Conservation (phyloP, 2,888 invertebrate genomes). For the Drosophila diplacantha region DNA sequence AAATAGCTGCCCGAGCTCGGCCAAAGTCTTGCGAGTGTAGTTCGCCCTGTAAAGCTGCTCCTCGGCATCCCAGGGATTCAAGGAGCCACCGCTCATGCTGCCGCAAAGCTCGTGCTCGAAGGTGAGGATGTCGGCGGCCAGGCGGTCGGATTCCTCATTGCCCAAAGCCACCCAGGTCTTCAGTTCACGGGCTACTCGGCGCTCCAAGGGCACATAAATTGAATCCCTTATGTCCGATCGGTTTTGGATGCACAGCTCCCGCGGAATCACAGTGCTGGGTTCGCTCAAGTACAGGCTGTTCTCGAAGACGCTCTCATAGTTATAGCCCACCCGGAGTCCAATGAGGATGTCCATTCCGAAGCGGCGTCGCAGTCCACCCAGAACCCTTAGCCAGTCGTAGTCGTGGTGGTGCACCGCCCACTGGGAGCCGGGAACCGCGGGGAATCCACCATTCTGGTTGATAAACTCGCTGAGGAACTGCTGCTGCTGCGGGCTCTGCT, state of each 20-base stretch:
- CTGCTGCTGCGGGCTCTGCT: conserved; percentile 60
- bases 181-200: conserved; percentile 64
- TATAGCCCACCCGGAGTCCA: conserved; percentile 70
- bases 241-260: conserved; percentile 60
- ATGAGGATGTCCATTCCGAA: conserved; percentile 74
- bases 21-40: conserved; percentile 60
- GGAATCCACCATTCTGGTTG: conserved; percentile 72
- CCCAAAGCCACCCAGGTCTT: conserved; percentile 68
- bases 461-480: conserved; percentile 68
- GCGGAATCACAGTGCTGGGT: conserved; percentile 67
- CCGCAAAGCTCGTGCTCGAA: conserved; percentile 71
- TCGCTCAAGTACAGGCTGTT: conserved; percentile 72
- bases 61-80: conserved; percentile 45
- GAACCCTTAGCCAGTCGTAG: conserved; percentile 71
- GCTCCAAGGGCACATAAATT: conserved; percentile 57
- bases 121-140: conserved; percentile 68
- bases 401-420: conserved; percentile 66
- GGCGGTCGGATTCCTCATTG: conserved; percentile 52
- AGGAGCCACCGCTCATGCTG: conserved; percentile 46
- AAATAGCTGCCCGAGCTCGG: conserved; percentile 53
- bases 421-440: conserved; percentile 68
- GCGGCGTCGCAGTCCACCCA: conserved; percentile 57
- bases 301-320: conserved; percentile 64
- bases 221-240: conserved; percentile 51
- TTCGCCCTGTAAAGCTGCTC: conserved; percentile 41